Evolutionary conservation across 2,113 vertebrate species (phyloP), one percentile per base, ranked within the genome.

Genomic region (Otus sunia): DNA sequence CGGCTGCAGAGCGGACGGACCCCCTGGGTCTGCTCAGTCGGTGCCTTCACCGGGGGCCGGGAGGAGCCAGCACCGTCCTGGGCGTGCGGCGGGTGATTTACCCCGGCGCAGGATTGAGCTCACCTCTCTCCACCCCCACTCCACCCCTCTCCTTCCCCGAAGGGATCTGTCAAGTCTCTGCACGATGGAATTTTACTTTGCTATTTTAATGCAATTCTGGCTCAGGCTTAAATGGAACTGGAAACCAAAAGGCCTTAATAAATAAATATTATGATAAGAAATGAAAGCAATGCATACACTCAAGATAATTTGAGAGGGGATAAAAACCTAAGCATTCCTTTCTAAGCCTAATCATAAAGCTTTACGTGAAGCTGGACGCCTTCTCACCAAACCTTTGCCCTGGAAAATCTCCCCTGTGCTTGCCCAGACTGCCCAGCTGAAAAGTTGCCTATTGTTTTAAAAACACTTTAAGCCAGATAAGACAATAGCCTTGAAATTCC

Each of bases 221-320:
- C 97, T 98, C 98, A 78, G 97, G 98, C 98, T 98, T 98, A 97
- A 98, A 98, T 98, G 98, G 98, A 98, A 98, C 96, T 98, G 97
- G 98, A 98, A 98, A 98, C 97, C 98, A 90, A 84, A 97, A 95
- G 97, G 97, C 96, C 96, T 98, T 98, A 98, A 98, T 98, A 98
- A 98, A 98, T 98, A 98, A 98, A 98, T 98, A 98, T 98, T 98
- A 98, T 98, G 98, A 98, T 98, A 98, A 98, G 98, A 98, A 98
- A 98, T 97, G 98, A 98, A 98, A 98, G 98, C 97, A 98, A 97
- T 97, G 97, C 97, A 96, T 97, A 96, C 94, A 97, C 93, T 95
- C 95, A 95, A 98, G 97, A 96, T 97, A 97, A 97, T 94, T 95
- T 96, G 91, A 83, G 74, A 92, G 88, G 87, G 97, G 96, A 96